phyloP scores from a whole-genome alignment of 1,140 invertebrate genomes.

The Orussus abietinus region DNA sequence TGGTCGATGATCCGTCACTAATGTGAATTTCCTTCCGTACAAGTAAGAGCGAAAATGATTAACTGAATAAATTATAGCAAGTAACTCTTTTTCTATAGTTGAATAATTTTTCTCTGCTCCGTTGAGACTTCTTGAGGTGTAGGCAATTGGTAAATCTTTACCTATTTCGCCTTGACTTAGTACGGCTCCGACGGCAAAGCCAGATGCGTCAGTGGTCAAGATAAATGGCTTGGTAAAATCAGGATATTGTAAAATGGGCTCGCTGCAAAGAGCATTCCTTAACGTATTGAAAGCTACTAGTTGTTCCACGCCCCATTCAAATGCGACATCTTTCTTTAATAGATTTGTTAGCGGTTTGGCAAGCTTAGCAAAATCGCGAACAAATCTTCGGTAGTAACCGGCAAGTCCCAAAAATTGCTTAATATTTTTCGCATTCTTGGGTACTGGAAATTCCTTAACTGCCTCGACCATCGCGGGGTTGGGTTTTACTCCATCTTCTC shows the following conservation, averaged over 20 bases:
- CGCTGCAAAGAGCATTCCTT: conserved; percentile 26
- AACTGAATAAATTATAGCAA: conserved; percentile 38
- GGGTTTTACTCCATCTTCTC: conserved; percentile 23
- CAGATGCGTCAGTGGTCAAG: conserved; percentile 47
- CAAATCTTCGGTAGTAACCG: too few species aligned
- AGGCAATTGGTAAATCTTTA: conserved; percentile 30
- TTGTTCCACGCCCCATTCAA: conserved; percentile 33
- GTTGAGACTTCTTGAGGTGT: conserved; percentile 29
- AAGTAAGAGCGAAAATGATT: conserved; percentile 39
- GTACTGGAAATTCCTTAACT: conserved; percentile 27
- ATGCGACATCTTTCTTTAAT: conserved; percentile 30
- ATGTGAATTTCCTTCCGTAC: conserved; percentile 36
- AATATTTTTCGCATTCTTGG: conserved; percentile 27
- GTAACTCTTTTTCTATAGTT: conserved; percentile 38
- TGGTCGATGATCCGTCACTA: conserved; percentile 46
- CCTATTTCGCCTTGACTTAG: conserved; percentile 39
- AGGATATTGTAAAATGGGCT: conserved; percentile 33
- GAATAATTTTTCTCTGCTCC: conserved; percentile 36
- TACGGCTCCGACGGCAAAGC: conserved; percentile 42
- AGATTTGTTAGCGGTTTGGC: conserved; percentile 33
- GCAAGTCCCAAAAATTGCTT: conserved; percentile 33
- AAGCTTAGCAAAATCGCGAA: conserved; percentile 30
- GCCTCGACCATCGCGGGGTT: conserved; percentile 29
- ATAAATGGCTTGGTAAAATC: conserved; percentile 37
- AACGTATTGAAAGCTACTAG: conserved; percentile 20